phyloP scores from a whole-genome alignment of 2,888 invertebrate genomes.

The Rhabditoides inermis region DNA sequence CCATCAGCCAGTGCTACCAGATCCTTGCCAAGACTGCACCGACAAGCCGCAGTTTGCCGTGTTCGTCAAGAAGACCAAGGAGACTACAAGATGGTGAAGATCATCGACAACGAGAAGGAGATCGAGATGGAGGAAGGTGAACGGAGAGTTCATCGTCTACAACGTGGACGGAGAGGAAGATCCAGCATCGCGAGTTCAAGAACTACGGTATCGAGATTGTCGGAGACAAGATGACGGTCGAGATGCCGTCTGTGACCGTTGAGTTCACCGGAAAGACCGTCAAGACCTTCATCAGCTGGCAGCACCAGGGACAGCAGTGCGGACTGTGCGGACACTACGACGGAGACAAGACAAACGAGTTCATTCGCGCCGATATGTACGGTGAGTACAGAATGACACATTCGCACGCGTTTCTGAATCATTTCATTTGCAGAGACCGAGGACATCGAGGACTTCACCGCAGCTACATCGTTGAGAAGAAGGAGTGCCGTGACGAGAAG shows the following conservation, averaged over 20 bases:
- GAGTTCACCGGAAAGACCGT: too few species aligned
- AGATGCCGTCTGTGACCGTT: slow-evolving; percentile 3
- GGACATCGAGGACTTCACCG: slow-evolving; percentile 8
- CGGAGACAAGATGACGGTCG: slow-evolving; percentile 8
- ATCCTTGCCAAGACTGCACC: slow-evolving; percentile 49
- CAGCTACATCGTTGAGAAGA: slow-evolving; percentile 4
- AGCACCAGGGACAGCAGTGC: slow-evolving; percentile 11
- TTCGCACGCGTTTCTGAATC: too few species aligned
- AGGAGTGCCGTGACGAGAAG: too few species aligned
- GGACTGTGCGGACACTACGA: slow-evolving; percentile 19
- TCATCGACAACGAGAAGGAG: not conserved
- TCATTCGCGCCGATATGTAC: not conserved
- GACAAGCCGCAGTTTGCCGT: slow-evolving; percentile 35
- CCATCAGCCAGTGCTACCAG: slow-evolving; percentile 40
- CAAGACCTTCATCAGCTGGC: too few species aligned
- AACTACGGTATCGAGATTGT: slow-evolving; percentile 11
- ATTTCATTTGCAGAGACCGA: not conserved
- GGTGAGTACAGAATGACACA: too few species aligned
- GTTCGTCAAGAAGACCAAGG: slow-evolving; percentile 29
- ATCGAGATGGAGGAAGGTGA: not conserved
- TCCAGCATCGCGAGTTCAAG: not conserved
- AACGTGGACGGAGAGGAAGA: not conserved
- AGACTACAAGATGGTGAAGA: slow-evolving; percentile 15
- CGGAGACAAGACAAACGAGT: slow-evolving; percentile 7
- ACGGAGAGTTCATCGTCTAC: not conserved